Evolutionary conservation across 2,888 invertebrate species (phyloP).

Genomic region (Cyaniris semiargus): DNA sequence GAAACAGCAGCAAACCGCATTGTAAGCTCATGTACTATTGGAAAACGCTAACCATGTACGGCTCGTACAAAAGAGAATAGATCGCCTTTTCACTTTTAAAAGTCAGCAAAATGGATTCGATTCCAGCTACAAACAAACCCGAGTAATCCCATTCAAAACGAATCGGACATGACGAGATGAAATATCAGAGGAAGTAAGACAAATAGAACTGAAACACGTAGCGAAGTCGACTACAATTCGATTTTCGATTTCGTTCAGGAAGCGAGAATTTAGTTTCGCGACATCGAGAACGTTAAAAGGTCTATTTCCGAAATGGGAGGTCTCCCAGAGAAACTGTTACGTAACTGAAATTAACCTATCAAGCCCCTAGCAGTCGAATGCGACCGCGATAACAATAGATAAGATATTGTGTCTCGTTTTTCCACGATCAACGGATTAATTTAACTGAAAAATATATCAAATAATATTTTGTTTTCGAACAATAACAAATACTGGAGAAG

Average conservation of each 20-base stretch:
- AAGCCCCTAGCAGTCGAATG: too few relatives aligned
- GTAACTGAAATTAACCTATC: not conserved
- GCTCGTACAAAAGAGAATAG: not conserved
- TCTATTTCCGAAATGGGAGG: not conserved
- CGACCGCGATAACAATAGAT: too few relatives aligned
- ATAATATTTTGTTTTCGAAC: not conserved
- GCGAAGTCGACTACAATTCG: conserved; percentile 32
- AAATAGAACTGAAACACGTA: conserved; percentile 26
- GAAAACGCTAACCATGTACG: not conserved
- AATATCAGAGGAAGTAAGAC: conserved; percentile 24
- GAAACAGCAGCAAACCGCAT: not conserved
- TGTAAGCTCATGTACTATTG: not conserved
- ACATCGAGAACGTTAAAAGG: conserved; percentile 5
- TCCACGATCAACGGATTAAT: too few relatives aligned
- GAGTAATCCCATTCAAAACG: conserved; percentile 25
- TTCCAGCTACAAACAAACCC: conserved; percentile 10
- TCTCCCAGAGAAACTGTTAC: too few relatives aligned
- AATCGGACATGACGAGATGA: conserved; percentile 30
- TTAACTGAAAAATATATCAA: not conserved
- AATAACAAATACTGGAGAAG: not conserved
- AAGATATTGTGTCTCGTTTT: too few relatives aligned
- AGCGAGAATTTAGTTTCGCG: conserved; percentile 4
- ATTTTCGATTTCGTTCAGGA: conserved; percentile 33
- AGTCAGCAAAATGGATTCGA: conserved; percentile 27
- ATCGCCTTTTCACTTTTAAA: conserved; percentile 13